Evolutionary conservation across 2,113 vertebrate genomes (phyloP).

Genomic region (Hepsetus odoe): DNA sequence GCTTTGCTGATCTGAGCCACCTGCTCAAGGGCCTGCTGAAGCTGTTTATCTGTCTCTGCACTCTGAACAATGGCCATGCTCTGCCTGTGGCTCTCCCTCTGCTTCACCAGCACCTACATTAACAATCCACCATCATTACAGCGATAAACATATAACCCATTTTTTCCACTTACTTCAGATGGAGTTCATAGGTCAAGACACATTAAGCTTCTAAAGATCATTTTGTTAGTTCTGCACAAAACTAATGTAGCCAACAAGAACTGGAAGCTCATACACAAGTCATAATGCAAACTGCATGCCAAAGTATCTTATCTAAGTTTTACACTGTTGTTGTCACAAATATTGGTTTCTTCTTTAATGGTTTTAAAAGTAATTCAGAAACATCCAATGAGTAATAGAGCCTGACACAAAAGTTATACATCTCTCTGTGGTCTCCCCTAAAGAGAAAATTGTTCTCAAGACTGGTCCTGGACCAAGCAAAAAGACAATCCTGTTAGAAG

Average conservation of each 20-base stretch:
- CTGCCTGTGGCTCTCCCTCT: conserved; percentile 62
- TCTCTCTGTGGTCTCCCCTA: too few relatives aligned
- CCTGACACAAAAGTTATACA: too few relatives aligned
- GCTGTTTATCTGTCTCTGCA: conserved; percentile 56
- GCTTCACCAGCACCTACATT: conserved; percentile 74
- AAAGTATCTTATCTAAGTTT: too few relatives aligned
- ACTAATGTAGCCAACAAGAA: not conserved
- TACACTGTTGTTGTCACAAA: too few relatives aligned
- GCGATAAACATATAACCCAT: too few relatives aligned
- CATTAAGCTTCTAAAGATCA: not conserved
- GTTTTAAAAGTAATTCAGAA: too few relatives aligned
- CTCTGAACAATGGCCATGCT: conserved; percentile 58
- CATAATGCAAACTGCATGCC: not conserved
- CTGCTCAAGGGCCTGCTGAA: conserved; percentile 74
- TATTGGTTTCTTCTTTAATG: too few relatives aligned
- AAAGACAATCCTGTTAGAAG: too few relatives aligned
- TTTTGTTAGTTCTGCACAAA: not conserved
- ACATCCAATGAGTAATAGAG: too few relatives aligned
- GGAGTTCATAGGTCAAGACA: not conserved
- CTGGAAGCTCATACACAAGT: not conserved
- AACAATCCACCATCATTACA: not conserved
- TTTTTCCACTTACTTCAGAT: not conserved
- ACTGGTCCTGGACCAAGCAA: too few relatives aligned
- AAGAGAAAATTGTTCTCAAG: too few relatives aligned
- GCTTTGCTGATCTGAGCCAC: conserved; percentile 60